phyloP scores from a whole-genome alignment of 2,797 vertebrate species.

The Mallotus villosus region DNA sequence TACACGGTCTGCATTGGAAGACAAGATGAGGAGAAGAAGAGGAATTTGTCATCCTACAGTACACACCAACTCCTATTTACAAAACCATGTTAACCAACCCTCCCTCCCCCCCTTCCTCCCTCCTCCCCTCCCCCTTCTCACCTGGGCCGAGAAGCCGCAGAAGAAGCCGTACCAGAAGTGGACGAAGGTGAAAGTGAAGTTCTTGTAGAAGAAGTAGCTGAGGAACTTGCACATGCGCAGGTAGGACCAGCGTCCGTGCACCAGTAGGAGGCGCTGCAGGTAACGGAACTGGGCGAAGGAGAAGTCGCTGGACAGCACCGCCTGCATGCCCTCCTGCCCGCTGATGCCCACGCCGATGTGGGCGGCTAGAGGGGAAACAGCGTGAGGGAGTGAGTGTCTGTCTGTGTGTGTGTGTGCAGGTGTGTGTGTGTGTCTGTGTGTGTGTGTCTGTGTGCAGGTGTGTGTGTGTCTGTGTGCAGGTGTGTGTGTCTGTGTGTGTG shows the following conservation, averaged over 20 bases:
- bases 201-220: conserved; percentile 96
- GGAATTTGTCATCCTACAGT: too few relatives aligned
- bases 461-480: neutral
- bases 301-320: conserved; percentile 89
- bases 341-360: conserved; percentile 94
- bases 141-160: conserved; percentile 96
- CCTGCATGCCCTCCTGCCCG: conserved; percentile 94
- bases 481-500: neutral
- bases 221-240: conserved; percentile 96
- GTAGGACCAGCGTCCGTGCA: conserved; percentile 96
- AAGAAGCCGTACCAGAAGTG: conserved; percentile 98
- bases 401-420: neutral
- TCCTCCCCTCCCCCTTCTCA: conserved; percentile 55
- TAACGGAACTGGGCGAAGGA: conserved; percentile 92
- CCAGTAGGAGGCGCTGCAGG: conserved; percentile 92
- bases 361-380: conserved; percentile 73
- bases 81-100: neutral
- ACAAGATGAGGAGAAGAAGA: neutral
- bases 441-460: too few relatives aligned
- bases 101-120: neutral
- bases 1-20: conserved; percentile 82
- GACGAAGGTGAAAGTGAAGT: conserved; percentile 92
- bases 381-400: neutral
- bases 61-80: too few relatives aligned
- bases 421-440: too few relatives aligned